Conservation (phyloP, 1,140 invertebrate genomes). For the Drosophila nigromelanica region DNA sequence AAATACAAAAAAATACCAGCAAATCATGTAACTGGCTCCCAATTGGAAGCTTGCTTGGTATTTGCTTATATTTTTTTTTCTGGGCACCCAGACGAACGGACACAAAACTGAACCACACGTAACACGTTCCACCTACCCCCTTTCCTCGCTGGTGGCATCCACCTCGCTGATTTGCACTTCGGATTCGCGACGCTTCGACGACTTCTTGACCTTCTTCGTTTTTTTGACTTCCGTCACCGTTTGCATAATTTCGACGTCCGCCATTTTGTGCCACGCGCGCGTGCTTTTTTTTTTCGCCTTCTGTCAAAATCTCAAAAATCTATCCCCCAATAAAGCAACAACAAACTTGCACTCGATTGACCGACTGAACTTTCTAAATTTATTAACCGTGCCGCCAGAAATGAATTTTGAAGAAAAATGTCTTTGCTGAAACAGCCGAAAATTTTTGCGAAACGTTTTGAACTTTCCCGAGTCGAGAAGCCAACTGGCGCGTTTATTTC, state of each 20-base stretch:
- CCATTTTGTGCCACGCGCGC: slow-evolving; percentile 86
- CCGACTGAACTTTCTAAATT: slow-evolving; percentile 81
- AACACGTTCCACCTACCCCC: slow-evolving; percentile 90
- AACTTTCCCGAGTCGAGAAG: slow-evolving; percentile 77
- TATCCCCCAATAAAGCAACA: background rate
- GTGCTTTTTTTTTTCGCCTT: too few relatives aligned
- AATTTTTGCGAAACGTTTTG: slow-evolving; percentile 41
- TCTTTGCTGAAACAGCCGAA: slow-evolving; percentile 11
- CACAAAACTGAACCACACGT: slow-evolving; percentile 72
- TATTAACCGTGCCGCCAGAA: slow-evolving; percentile 30
- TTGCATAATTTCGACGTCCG: slow-evolving; percentile 93
- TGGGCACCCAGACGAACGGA: slow-evolving; percentile 48
- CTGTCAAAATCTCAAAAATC: background rate
- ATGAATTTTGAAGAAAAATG: too few relatives aligned
- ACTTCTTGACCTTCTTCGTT: slow-evolving; percentile 95
- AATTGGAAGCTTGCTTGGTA: too few relatives aligned
- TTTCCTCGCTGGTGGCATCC: slow-evolving; percentile 88
- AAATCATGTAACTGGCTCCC: background rate
- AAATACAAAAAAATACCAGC: slow-evolving; percentile 29
- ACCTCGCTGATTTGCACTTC: slow-evolving; percentile 93
- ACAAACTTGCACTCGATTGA: slow-evolving; percentile 62
- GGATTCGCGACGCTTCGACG: slow-evolving; percentile 91
- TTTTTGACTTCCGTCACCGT: slow-evolving; percentile 92
- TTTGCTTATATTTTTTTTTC: background rate
- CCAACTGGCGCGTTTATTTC: slow-evolving; percentile 73